Conservation (phyloP, 2,113 vertebrate genomes). For the Rostratula benghalensis region DNA sequence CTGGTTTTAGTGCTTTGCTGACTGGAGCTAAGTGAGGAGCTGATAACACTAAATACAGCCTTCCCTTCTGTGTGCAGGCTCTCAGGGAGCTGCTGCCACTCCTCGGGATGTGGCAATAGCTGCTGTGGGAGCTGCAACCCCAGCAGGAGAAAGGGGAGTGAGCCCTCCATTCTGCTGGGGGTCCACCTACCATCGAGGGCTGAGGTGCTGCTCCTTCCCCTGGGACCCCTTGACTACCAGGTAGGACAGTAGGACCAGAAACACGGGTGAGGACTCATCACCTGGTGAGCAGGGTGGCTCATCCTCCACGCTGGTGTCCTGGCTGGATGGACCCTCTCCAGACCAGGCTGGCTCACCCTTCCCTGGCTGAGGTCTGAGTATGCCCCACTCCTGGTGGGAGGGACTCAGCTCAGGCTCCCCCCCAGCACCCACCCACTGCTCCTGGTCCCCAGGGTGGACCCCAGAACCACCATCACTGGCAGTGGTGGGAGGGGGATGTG, state of each 20-base stretch:
- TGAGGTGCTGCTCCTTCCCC: background rate
- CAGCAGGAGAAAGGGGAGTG: accelerated
- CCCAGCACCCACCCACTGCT: background rate
- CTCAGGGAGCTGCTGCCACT: background rate
- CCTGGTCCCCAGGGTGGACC: background rate
- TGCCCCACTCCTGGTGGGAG: background rate
- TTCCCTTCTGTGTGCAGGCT: background rate
- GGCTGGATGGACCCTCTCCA: too few species aligned
- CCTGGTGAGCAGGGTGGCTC: accelerated
- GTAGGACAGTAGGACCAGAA: background rate
- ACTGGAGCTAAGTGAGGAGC: background rate
- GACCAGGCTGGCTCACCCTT: background rate
- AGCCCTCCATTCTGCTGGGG: background rate
- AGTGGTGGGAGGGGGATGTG: conserved; percentile 38
- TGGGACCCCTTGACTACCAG: accelerated
- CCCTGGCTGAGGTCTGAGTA: accelerated
- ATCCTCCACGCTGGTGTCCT: accelerated
- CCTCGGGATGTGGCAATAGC: accelerated
- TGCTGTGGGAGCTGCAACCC: background rate
- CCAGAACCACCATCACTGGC: background rate
- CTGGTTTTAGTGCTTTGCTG: background rate
- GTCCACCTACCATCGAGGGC: too few species aligned
- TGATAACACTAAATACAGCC: background rate
- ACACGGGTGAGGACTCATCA: accelerated
- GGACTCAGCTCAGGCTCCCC: background rate